These are phyloP conservation scores for Neelides sp. DNA, from an alignment of 1,140 invertebrate species.

Conservation along the genomic window DNA sequence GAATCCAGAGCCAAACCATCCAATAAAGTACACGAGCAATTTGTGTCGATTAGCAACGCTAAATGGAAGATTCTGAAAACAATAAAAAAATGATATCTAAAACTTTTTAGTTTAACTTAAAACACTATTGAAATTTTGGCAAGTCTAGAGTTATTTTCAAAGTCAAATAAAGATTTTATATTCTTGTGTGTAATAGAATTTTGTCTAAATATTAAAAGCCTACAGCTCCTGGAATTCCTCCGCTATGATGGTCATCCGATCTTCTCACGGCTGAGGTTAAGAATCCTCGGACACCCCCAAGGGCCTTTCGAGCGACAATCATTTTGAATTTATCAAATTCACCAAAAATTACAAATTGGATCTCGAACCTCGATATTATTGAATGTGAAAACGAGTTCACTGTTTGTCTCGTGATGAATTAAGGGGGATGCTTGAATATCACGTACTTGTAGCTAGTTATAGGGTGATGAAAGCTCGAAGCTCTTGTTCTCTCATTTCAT, in stretches of 20 bases:
- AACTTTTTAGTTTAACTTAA: background rate
- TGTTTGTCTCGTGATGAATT: too few species aligned
- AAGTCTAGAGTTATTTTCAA: background rate
- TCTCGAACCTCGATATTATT: too few species aligned
- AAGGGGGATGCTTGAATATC: too few species aligned
- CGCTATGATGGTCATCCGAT: slow-evolving; percentile 9
- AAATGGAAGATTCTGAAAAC: too few species aligned
- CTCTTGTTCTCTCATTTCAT: too few species aligned
- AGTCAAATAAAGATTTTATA: background rate
- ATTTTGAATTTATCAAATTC: too few species aligned
- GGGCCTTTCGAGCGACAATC: slow-evolving; percentile 7
- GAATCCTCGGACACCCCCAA: background rate
- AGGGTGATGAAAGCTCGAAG: too few species aligned
- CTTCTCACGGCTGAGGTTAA: slow-evolving; percentile 9
- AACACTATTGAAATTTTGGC: background rate
- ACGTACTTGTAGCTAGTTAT: too few species aligned
- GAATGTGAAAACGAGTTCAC: too few species aligned
- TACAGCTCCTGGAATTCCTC: slow-evolving; percentile 15
- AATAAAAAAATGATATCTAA: background rate
- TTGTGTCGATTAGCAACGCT: background rate
- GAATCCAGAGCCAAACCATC: slow-evolving; percentile 8
- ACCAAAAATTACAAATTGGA: too few species aligned
- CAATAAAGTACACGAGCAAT: background rate
- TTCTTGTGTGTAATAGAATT: background rate
- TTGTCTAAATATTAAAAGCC: slow-evolving; percentile 4